Evolutionary conservation across 2,113 vertebrate genomes (phyloP).

Genomic region (Chionodraco myersi): DNA sequence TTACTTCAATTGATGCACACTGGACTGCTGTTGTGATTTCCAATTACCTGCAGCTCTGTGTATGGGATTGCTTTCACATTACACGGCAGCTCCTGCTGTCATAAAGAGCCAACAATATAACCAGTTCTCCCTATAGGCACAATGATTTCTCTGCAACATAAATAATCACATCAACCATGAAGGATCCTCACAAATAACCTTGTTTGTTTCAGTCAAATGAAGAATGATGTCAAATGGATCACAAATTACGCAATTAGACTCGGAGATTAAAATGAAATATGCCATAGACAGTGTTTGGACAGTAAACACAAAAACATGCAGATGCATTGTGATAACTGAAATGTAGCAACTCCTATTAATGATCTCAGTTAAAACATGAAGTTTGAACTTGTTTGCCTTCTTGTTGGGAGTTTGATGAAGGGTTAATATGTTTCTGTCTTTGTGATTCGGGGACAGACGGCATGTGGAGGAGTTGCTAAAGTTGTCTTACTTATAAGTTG

Average conservation of each 20-base stretch:
- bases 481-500: no score
- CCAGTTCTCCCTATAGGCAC: conserved; percentile 1
- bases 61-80: conserved; percentile 56
- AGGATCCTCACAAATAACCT: background rate
- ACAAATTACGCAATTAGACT: background rate
- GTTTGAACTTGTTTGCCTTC: no score
- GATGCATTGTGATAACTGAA: no score
- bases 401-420: no score
- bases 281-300: no score
- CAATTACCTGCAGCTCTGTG: conserved; percentile 52
- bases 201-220: background rate
- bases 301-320: no score
- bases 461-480: no score
- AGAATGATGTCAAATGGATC: background rate
- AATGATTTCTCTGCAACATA: conserved; percentile 25
- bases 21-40: conserved; percentile 48
- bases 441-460: no score
- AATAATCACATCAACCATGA: conserved; percentile 28
- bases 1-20: conserved; percentile 31
- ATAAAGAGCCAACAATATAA: conserved; percentile 40
- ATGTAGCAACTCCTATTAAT: no score
- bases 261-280: background rate
- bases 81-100: conserved; percentile 36
- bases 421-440: no score
- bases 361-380: no score